These are phyloP conservation scores for Cerastis leucographa DNA, from an alignment of 2,888 invertebrate species.

Conservation along the genomic window DNA sequence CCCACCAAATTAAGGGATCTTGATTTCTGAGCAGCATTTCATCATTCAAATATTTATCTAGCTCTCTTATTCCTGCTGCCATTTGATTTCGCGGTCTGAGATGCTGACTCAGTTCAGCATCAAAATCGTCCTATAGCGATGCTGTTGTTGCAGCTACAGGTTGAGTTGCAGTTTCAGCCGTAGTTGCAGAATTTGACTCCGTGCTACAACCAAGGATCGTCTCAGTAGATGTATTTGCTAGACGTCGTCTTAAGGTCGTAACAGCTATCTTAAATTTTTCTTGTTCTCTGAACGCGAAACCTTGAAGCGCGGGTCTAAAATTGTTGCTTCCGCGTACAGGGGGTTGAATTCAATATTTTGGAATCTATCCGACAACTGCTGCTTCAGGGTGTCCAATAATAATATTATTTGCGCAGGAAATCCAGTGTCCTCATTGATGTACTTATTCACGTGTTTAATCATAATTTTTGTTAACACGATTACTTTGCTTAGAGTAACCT, in stretches of 20 bases:
- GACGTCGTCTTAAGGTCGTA: not conserved
- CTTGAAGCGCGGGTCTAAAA: not conserved
- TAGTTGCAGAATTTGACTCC: too few species aligned
- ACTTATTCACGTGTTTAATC: not conserved
- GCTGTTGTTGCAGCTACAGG: too few species aligned
- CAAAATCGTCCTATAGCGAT: too few species aligned
- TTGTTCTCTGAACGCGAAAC: not conserved
- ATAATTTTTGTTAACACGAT: not conserved
- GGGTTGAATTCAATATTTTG: not conserved
- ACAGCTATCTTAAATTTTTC: not conserved
- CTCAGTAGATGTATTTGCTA: too few species aligned
- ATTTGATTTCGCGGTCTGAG: too few species aligned
- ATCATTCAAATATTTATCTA: too few species aligned
- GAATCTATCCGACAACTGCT: not conserved
- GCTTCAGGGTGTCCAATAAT: not conserved
- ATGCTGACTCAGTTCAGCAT: too few species aligned
- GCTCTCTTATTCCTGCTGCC: too few species aligned
- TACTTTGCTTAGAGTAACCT: conserved; percentile 3
- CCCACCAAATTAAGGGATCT: too few species aligned
- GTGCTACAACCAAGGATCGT: too few species aligned
- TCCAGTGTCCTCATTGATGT: not conserved
- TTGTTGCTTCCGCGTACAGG: not conserved
- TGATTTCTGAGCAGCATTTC: too few species aligned
- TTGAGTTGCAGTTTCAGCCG: too few species aligned
- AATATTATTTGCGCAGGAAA: not conserved